Evolutionary conservation across 2,888 invertebrate genomes (phyloP).

Genomic region (Synanthedon myopaeformis): DNA sequence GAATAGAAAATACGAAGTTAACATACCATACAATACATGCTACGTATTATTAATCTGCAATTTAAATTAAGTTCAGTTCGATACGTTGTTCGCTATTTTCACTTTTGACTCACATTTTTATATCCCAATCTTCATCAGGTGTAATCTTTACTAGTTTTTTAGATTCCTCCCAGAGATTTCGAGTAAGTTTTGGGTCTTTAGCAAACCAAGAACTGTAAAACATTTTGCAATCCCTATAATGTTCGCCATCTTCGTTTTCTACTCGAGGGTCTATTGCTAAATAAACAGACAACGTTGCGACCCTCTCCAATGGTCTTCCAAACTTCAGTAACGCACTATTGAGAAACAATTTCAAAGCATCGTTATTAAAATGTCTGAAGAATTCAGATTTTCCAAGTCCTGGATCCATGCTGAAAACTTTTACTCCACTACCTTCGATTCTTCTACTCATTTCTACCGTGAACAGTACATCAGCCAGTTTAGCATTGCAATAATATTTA

Average conservation of each 20-base stretch:
- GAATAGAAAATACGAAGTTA: too few species aligned
- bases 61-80: too few species aligned
- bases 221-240: slow-evolving; percentile 40
- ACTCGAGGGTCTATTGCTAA: slow-evolving; percentile 34
- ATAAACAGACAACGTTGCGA: slow-evolving; percentile 40
- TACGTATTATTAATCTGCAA: too few species aligned
- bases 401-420: slow-evolving; percentile 85
- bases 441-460: slow-evolving; percentile 65
- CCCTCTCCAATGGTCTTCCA: slow-evolving; percentile 28
- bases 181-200: slow-evolving; percentile 27
- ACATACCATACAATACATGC: too few species aligned
- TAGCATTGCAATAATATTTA: slow-evolving; percentile 64
- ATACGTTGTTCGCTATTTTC: neutral
- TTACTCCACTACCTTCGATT: slow-evolving; percentile 66
- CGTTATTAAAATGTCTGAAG: slow-evolving; percentile 67
- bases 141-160: slow-evolving; percentile 33
- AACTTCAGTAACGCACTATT: slow-evolving; percentile 23
- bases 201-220: slow-evolving; percentile 53
- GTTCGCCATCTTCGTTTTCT: slow-evolving; percentile 32
- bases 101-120: neutral
- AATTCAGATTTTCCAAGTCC: slow-evolving; percentile 83
- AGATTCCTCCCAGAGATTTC: slow-evolving; percentile 32
- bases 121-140: slow-evolving; percentile 40
- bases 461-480: slow-evolving; percentile 35
- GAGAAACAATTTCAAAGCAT: slow-evolving; percentile 17